phyloP scores from a whole-genome alignment of 2,113 vertebrate species.

The Chrysochloris asiatica region DNA sequence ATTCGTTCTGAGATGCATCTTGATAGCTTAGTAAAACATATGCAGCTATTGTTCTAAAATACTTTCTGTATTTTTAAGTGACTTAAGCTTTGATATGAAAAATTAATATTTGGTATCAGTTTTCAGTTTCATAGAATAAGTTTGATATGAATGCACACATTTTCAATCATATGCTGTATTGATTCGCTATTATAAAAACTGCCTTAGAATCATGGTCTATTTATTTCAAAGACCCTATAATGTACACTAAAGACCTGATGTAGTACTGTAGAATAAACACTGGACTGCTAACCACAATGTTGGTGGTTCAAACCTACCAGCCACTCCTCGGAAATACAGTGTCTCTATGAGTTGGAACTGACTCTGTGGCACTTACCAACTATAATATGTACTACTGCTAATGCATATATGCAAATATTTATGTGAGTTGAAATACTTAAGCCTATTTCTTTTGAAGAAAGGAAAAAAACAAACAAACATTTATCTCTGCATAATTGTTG shows the following conservation, averaged over 20 bases:
- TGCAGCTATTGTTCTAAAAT: background rate
- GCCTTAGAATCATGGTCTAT: background rate
- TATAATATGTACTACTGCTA: background rate
- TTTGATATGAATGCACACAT: background rate
- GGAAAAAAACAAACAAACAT: slow-evolving; percentile 13
- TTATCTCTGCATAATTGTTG: slow-evolving; percentile 15
- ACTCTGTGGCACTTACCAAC: no score
- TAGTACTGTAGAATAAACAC: no score
- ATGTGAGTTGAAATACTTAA: background rate
- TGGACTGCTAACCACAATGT: no score
- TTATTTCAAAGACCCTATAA: slow-evolving; percentile 15
- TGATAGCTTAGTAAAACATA: slow-evolving; percentile 35
- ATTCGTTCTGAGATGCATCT: slow-evolving; percentile 33
- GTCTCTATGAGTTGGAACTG: no score
- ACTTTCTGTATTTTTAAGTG: slow-evolving; percentile 57
- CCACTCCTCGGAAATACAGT: no score
- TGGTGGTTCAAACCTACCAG: no score
- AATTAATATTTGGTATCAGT: slow-evolving; percentile 21
- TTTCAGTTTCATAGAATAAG: slow-evolving; percentile 6
- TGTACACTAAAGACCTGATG: no score
- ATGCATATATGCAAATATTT: background rate
- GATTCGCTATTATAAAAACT: slow-evolving; percentile 14
- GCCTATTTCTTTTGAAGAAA: slow-evolving; percentile 52
- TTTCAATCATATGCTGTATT: background rate
- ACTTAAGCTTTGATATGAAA: background rate